Evolutionary conservation across 2,888 invertebrate genomes (phyloP), one percentile per base, ranked within the genome.

Genomic region (Orchestes rusci): DNA sequence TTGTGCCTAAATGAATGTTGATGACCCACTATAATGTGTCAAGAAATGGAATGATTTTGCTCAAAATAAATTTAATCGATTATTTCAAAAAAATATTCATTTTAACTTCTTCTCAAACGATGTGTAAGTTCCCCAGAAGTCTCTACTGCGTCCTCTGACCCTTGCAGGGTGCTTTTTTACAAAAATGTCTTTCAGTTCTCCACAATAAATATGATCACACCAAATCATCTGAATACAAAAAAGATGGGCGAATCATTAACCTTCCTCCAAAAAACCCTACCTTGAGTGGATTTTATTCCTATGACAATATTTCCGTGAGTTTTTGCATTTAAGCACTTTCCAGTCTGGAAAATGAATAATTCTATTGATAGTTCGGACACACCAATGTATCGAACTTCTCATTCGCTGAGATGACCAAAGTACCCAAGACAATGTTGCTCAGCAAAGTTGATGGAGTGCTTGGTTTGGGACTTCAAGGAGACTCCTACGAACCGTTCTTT

Each of bases 381-480:
- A 55, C 77, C 3, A 65, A 70, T 49, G 70, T 81, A 3, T 66
- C 68, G 45, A 68, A 73, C 41, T 83, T 82, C 64, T 76, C 76
- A n/a, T 84, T 86, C 67, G 78, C 80, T 12, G 84, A 85, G 66
- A 81, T 84, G 47, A 71, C 73, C 1, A 65, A 70, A 43, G 74
- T 85, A 57, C 83, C 84, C 2, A 73, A 75, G 28, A 71, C 76
- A 2, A 82, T 81, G 61, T 67, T 79, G 12, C 75, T 78, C 31
- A 77, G 75, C 41, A 80, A 79, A 66, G 80, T 81, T 55, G 85
- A 86, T 65, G 81, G 85, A 5, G 76, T 85, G 45, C 68, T 86
- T 29, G 84, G 84, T 30, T 67, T 84, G 62, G 80, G 73, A 2
- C 77, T 75, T 55, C 65, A 69, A 49, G 69, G 74, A 13, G 65